phyloP scores from a whole-genome alignment of 2,797 vertebrate species.

The Leptodactylus fallax region DNA sequence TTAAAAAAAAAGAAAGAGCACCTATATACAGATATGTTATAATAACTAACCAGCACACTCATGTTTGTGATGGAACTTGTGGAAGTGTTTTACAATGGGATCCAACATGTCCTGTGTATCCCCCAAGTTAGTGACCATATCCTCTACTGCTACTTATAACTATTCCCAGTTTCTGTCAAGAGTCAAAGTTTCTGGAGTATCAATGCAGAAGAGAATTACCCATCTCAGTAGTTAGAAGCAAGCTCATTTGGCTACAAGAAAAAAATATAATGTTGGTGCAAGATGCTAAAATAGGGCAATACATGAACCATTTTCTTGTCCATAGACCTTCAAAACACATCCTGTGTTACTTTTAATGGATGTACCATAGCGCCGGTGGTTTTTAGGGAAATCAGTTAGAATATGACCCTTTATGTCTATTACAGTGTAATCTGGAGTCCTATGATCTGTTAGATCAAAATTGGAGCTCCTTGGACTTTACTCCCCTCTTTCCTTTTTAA shows the following conservation, averaged over 20 bases:
- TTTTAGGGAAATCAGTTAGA: not conserved
- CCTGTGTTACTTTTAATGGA: not conserved
- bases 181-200: not conserved
- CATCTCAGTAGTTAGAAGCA: not conserved
- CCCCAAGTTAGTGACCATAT: too few species aligned
- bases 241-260: not conserved
- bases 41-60: too few species aligned
- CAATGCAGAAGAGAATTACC: not conserved
- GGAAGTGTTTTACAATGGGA: too few species aligned
- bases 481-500: not conserved
- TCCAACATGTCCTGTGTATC: too few species aligned
- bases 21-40: too few species aligned
- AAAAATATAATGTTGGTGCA: not conserved
- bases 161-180: too few species aligned
- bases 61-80: too few species aligned
- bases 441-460: too few species aligned
- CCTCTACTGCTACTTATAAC: too few species aligned
- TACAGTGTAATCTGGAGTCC: not conserved
- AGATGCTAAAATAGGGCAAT: too few species aligned
- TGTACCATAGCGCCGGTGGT: not conserved
- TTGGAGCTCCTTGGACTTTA: not conserved
- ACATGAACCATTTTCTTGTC: not conserved
- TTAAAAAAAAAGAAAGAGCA: too few species aligned
- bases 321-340: not conserved
- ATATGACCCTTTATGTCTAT: not conserved